A percentile compares a stretch with the other conserved stretches of the same genome.
Evolutionary conservation across 2,113 vertebrate species (phyloP).

Genomic region (Tetraodon nigroviridis): DNA sequence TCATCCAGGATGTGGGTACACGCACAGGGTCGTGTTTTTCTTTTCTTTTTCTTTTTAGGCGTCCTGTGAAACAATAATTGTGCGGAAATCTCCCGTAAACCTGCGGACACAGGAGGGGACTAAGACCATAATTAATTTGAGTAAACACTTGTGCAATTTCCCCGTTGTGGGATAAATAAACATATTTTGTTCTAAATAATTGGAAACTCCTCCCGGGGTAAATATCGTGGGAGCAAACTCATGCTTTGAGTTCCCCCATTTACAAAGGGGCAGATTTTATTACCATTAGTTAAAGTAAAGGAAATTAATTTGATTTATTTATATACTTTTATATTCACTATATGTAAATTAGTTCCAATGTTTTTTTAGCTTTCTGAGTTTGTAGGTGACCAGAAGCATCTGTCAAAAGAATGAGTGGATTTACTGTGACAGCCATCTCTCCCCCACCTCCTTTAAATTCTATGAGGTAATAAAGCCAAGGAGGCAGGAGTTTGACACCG

Average conservation of each 20-base stretch:
- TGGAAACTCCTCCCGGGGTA: too few relatives aligned
- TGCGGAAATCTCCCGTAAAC: background rate
- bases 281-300: too few relatives aligned
- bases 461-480: constrained; percentile 49
- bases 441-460: constrained; percentile 22
- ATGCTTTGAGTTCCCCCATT: too few relatives aligned
- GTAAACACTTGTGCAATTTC: too few relatives aligned
- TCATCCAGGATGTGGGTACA: constrained; percentile 39
- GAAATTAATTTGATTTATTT: too few relatives aligned
- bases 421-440: constrained; percentile 49
- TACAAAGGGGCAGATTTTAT: too few relatives aligned
- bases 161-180: too few relatives aligned
- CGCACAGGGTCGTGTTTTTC: background rate
- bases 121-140: too few relatives aligned
- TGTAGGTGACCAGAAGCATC: constrained; percentile 19
- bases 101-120: too few relatives aligned
- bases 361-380: constrained; percentile 15
- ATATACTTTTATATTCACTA: background rate
- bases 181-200: too few relatives aligned
- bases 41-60: background rate
- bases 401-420: constrained; percentile 54
- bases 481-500: constrained; percentile 55
- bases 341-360: constrained; percentile 34
- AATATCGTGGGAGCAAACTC: too few relatives aligned
- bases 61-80: constrained; percentile 3